Conservation (phyloP, 2,113 vertebrate genomes). For the Embiotoca jacksoni region DNA sequence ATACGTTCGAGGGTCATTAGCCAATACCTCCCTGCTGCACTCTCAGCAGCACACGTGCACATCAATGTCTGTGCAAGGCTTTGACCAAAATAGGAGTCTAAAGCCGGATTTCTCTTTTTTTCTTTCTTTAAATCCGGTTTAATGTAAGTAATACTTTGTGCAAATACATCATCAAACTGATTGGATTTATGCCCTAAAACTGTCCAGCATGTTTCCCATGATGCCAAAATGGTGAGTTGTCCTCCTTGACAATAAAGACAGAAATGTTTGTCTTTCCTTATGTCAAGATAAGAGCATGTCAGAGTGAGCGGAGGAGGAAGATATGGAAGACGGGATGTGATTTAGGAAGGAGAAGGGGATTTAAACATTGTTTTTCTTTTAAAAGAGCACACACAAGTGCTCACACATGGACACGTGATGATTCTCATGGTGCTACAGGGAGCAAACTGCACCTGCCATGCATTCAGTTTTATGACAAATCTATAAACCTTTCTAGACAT, state of each 20-base stretch:
- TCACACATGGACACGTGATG: neutral
- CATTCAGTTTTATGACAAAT: neutral
- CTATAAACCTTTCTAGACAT: constrained; percentile 6
- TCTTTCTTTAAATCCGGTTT: no score
- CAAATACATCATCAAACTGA: neutral
- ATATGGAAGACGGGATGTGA: constrained; percentile 28
- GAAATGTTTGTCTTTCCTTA: constrained; percentile 26
- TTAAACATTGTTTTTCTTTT: constrained; percentile 15
- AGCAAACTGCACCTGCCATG: neutral
- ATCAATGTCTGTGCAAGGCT: no score
- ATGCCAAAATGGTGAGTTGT: neutral
- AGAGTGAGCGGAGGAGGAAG: constrained; percentile 10
- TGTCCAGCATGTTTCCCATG: no score
- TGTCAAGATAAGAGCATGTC: constrained; percentile 32
- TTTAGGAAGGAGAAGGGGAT: constrained; percentile 13
- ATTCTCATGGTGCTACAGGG: no score
- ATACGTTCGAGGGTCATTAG: constrained; percentile 26
- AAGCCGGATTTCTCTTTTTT: no score
- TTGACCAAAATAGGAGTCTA: no score
- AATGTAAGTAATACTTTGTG: no score
- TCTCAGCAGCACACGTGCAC: neutral
- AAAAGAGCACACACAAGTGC: neutral
- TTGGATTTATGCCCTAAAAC: neutral
- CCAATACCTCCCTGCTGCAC: constrained; percentile 19
- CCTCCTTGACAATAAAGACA: constrained; percentile 5